Evolutionary conservation across 2,888 invertebrate genomes (phyloP), one percentile per base, ranked within the genome.

Genomic region (Thera obeliscata): DNA sequence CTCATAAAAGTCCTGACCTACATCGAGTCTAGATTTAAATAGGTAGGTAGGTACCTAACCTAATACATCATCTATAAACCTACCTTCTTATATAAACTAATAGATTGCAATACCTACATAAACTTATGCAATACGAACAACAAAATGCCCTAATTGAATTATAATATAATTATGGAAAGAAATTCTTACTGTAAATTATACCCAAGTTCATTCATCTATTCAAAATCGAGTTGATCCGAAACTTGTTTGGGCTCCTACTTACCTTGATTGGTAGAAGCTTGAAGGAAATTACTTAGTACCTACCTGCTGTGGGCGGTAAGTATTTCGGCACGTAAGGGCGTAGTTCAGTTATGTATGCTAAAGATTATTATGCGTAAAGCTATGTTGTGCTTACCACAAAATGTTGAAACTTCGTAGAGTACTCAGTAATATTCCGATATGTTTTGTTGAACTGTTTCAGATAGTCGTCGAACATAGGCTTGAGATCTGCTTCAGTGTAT

Each of bases 371-470:
- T 41, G 7, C 7, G 4, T 50, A n/a, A 12, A 2, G n/a, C 12
- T 2, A 49, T 6, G 8, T 64, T 43, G 49, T 74, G 82, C 88
- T 87, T 84, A 95, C 95, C 86, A 94, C 86, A 80, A 95, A 95
- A 75, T 93, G 90, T 67, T 90, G 81, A 71, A 94, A 93, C 76
- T 95, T 89, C 5, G 85, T 82, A 56, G 85, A 79, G 75, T 94
- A 95, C 80, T 95, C 94, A 3, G 83, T 85, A 0, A 89, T 84
- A 65, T 84, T 80, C 76, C 82, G 84, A 77, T 95, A 95, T 75
- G 86, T 89, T 89, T 95, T 95, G 78, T 95, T 94, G 75, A 90
- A 95, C 78, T 91, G 88, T 75, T 85, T 73, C 11, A 95, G 85
- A 73, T 94, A 95, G 36, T 90, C 84, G 60, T 93, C 84, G 73